These are phyloP conservation scores for Epizoanthus rinbou DNA, from an alignment of 92 coral and sea anemone species.

Conservation along the genomic window DNA sequence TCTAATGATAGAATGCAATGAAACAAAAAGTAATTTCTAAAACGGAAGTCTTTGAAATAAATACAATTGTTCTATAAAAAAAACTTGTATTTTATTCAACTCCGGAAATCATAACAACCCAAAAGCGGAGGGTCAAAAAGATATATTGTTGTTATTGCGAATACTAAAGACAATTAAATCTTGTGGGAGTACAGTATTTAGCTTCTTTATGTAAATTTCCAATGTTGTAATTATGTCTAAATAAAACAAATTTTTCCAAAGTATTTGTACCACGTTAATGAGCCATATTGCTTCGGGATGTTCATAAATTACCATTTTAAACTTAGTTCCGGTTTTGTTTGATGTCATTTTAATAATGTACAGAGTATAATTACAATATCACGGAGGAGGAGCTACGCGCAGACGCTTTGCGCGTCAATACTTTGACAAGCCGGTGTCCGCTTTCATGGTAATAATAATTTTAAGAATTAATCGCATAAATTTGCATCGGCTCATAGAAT, in stretches of 20 bases:
- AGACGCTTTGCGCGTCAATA: neutral
- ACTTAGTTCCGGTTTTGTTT: neutral
- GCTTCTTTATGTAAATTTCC: neutral
- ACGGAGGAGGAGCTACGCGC: neutral
- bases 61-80: neutral
- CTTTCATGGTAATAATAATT: neutral
- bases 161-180: too few species aligned
- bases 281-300: neutral
- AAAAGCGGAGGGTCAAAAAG: neutral
- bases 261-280: neutral
- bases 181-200: too few species aligned
- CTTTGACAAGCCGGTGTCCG: neutral
- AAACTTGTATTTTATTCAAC: neutral
- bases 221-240: neutral
- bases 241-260: neutral
- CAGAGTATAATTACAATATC: neutral
- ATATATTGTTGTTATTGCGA: neutral
- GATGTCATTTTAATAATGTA: neutral
- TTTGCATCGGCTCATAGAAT: neutral
- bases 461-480: neutral
- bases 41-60: slow-evolving; percentile 25
- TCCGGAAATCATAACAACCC: neutral
- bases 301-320: neutral
- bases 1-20: too few species aligned
- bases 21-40: neutral